Evolutionary conservation across 2,888 invertebrate genomes (phyloP).

Genomic region (Patella ulyssiponensis): DNA sequence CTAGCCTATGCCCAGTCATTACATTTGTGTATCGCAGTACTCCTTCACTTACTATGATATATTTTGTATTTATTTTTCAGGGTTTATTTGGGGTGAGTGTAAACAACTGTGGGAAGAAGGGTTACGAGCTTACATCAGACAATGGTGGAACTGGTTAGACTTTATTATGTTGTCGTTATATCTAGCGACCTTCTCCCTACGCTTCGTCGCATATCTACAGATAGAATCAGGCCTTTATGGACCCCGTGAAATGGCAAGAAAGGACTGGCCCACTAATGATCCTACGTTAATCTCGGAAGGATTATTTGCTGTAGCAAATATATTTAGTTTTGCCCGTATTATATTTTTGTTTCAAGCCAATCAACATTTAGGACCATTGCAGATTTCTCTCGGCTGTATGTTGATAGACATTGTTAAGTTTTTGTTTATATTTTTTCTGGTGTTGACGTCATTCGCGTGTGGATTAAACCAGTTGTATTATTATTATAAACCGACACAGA

Average conservation of each 20-base stretch:
- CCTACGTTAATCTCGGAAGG: constrained; percentile 76
- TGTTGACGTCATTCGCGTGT: constrained; percentile 74
- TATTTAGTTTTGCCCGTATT: constrained; percentile 76
- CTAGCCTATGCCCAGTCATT: no score
- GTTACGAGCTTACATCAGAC: constrained; percentile 74
- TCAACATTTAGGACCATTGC: constrained; percentile 75
- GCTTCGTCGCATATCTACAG: constrained; percentile 72
- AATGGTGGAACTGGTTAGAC: constrained; percentile 78
- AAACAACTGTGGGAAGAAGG: constrained; percentile 77
- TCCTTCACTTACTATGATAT: no score
- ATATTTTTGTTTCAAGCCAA: constrained; percentile 76
- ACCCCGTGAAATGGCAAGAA: constrained; percentile 67
- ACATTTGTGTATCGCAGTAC: no score
- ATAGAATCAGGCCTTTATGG: constrained; percentile 70
- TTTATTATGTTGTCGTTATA: constrained; percentile 76
- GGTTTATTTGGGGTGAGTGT: constrained; percentile 76
- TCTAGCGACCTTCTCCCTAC: constrained; percentile 74
- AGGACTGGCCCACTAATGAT: constrained; percentile 74
- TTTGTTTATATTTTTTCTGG: constrained; percentile 74
- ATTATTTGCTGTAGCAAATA: constrained; percentile 76
- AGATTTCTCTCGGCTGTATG: constrained; percentile 76
- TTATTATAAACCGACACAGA: constrained; percentile 72
- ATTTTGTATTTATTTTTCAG: constrained; percentile 53
- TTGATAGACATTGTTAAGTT: constrained; percentile 76
- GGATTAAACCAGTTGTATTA: constrained; percentile 82